Percentiles rank a stretch among this genome's conserved stretches.
Evolutionary conservation across 1,140 invertebrate species (phyloP).

Genomic region (Colletes gigas): DNA sequence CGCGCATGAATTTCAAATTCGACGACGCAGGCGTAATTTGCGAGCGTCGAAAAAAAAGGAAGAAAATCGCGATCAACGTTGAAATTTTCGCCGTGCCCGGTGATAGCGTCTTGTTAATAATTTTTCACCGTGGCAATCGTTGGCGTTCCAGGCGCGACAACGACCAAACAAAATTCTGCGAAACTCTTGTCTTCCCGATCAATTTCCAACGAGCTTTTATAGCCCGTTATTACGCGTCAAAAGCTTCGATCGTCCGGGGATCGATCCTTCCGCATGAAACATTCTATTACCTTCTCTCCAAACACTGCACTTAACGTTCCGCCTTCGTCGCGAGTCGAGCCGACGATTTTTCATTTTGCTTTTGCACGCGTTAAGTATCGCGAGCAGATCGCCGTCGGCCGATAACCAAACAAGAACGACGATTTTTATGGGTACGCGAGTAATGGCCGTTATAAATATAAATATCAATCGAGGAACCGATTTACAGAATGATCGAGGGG

Average conservation of each 20-base stretch:
- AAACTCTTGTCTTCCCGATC: not conserved
- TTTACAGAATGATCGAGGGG: conserved; percentile 10
- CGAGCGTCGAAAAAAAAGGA: conserved; percentile 18
- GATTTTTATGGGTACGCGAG: conserved; percentile 11
- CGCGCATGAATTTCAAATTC: conserved; percentile 20
- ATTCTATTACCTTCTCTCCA: not conserved
- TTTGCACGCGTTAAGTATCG: not conserved
- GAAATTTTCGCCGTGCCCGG: no score
- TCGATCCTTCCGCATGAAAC: conserved; percentile 6
- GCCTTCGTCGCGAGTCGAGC: no score
- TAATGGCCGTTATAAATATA: conserved; percentile 36
- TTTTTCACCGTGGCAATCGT: not conserved
- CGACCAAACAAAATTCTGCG: not conserved
- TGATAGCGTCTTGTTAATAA: not conserved
- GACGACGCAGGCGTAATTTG: conserved; percentile 5
- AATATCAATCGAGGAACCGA: conserved; percentile 22
- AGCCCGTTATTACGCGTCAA: conserved; percentile 16
- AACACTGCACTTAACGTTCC: not conserved
- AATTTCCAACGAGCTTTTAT: not conserved
- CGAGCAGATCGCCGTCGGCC: not conserved
- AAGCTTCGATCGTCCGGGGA: not conserved
- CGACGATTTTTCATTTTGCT: not conserved
- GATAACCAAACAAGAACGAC: conserved; percentile 22
- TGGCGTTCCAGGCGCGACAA: not conserved
- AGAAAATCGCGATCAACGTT: not conserved